Evolutionary conservation across 2,888 invertebrate genomes (phyloP).

Genomic region (Eilema depressum): DNA sequence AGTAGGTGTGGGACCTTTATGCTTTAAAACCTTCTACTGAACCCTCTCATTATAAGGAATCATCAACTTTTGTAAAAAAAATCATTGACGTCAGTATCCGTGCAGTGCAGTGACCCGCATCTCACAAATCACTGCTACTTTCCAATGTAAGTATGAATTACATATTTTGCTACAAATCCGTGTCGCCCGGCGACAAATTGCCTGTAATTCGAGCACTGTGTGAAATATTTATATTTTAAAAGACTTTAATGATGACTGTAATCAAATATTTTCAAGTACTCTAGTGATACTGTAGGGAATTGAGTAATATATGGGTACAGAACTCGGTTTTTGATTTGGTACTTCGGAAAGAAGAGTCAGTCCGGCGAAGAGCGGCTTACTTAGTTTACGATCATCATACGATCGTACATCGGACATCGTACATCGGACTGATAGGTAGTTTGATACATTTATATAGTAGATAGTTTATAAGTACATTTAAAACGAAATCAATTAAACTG

Average conservation of each 20-base stretch:
- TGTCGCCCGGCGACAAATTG: constrained; percentile 35
- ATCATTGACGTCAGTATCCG: constrained; percentile 61
- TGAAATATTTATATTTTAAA: constrained; percentile 35
- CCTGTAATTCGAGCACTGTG: constrained; percentile 36
- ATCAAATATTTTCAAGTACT: constrained; percentile 36
- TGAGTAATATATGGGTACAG: not conserved
- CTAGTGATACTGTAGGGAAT: not conserved
- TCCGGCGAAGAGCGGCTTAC: too few species aligned
- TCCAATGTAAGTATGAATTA: constrained; percentile 62
- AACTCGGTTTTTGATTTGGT: too few species aligned
- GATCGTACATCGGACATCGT: too few species aligned
- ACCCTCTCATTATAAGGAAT: constrained; percentile 14
- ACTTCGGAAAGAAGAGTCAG: too few species aligned
- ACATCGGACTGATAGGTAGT: too few species aligned
- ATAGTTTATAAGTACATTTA: too few species aligned
- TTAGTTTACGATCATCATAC: too few species aligned
- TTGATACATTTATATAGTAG: too few species aligned
- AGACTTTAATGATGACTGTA: constrained; percentile 34
- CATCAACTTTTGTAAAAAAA: constrained; percentile 47
- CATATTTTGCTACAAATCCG: constrained; percentile 56
- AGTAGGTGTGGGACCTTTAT: not conserved
- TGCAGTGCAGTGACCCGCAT: constrained; percentile 65
- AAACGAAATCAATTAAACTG: too few species aligned
- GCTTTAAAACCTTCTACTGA: constrained; percentile 19
- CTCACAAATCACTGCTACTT: constrained; percentile 62